Percentiles rank a stretch among this genome's conserved stretches.
Evolutionary conservation across 2,797 vertebrate genomes (phyloP).

Genomic region (Mormyrops boulengeri): DNA sequence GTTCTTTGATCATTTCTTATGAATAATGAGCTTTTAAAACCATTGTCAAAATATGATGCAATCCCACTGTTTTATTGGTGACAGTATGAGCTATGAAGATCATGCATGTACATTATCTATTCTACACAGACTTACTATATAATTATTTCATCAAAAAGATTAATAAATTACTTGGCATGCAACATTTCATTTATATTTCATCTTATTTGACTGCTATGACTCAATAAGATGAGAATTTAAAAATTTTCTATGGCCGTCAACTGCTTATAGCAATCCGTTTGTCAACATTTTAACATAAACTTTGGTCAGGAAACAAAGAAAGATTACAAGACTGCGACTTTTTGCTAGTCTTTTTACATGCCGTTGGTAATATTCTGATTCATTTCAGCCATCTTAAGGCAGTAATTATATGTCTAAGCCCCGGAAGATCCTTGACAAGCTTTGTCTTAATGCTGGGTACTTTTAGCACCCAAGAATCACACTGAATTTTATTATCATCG

Average conservation of each 20-base stretch:
- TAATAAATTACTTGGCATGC: not conserved
- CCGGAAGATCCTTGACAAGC: not conserved
- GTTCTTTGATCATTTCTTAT: not conserved
- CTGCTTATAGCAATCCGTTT: not conserved
- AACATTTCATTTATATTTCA: not conserved
- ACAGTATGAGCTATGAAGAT: not conserved
- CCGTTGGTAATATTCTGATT: not conserved
- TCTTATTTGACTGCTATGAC: not conserved
- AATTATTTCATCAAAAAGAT: not conserved
- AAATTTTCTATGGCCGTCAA: not conserved
- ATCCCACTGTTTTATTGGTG: not conserved
- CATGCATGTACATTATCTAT: not conserved
- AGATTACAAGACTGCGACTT: not conserved
- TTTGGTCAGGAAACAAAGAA: not conserved
- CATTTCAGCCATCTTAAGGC: not conserved
- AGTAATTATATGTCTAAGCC: not conserved
- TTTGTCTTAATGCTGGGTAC: not conserved
- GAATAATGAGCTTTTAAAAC: not conserved
- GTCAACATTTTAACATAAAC: not conserved
- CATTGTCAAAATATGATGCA: conserved; percentile 6
- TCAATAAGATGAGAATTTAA: not conserved
- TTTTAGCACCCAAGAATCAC: not conserved
- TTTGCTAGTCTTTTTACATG: not conserved
- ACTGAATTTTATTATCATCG: not conserved
- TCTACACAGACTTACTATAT: not conserved